Percentiles rank a stretch among this genome's conserved stretches.
These are phyloP conservation scores for Choristoneura fumiferana DNA, from an alignment of 1,140 invertebrate genomes.

Conservation along the genomic window DNA sequence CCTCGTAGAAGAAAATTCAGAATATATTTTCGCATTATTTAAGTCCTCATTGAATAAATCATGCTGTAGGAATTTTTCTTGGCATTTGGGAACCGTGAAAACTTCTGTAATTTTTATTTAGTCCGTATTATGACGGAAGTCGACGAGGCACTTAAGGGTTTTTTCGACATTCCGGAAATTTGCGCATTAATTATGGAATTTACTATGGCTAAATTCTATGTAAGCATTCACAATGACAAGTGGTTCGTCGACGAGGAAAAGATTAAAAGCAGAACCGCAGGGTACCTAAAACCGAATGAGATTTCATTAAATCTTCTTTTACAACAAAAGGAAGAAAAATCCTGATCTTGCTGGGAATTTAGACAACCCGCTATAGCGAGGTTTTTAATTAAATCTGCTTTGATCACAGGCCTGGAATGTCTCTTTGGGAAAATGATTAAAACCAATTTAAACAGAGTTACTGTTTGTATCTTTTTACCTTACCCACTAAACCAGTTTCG, in stretches of 20 bases:
- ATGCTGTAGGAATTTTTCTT: conserved; percentile 18
- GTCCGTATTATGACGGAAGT: neutral
- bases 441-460: conserved; percentile 55
- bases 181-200: neutral
- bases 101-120: neutral
- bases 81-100: neutral
- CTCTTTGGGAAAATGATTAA: conserved; percentile 58
- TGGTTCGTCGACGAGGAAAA: conserved; percentile 10
- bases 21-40: conserved; percentile 51
- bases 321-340: conserved; percentile 53
- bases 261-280: conserved; percentile 18
- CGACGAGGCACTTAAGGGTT: neutral
- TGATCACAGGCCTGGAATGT: conserved; percentile 65
- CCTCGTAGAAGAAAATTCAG: conserved; percentile 49
- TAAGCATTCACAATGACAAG: conserved; percentile 7
- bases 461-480: conserved; percentile 35
- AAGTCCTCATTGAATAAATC: conserved; percentile 42
- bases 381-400: conserved; percentile 71
- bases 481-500: conserved; percentile 26
- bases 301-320: conserved; percentile 59
- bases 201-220: neutral
- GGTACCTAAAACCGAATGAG: conserved; percentile 41
- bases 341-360: conserved; percentile 57
- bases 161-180: neutral
- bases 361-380: conserved; percentile 62